Conservation (phyloP, 2,888 invertebrate genomes). For the Willowsia nigromaculata region DNA sequence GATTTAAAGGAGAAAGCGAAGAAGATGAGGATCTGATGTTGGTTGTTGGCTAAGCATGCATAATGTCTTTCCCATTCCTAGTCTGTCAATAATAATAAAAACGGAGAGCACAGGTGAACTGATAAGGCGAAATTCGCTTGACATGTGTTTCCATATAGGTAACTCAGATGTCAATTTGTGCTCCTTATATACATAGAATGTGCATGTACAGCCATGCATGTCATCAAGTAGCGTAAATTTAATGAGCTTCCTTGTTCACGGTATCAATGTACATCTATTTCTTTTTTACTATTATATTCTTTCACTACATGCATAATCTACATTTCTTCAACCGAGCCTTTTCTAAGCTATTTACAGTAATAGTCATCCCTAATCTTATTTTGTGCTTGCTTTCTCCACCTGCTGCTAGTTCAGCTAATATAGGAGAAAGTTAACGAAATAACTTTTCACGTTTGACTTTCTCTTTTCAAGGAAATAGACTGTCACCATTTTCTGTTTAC, state of each 20-base stretch:
- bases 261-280: neutral
- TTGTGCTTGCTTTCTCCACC: constrained; percentile 13
- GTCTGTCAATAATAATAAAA: constrained; percentile 11
- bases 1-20: neutral
- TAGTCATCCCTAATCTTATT: constrained; percentile 11
- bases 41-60: neutral
- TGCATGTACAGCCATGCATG: neutral
- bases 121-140: neutral
- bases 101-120: constrained; percentile 12
- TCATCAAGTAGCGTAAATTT: constrained; percentile 10
- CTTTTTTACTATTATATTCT: neutral
- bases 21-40: neutral
- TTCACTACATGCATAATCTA: neutral
- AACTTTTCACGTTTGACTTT: neutral
- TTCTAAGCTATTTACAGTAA: neutral
- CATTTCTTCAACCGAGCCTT: neutral
- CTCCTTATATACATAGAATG: neutral
- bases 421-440: neutral
- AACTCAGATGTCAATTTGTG: neutral
- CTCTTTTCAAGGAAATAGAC: neutral
- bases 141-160: neutral
- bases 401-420: constrained; percentile 8
- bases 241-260: constrained; percentile 31
- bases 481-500: neutral
- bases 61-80: neutral